A percentile compares a stretch with the other conserved stretches of the same genome.
These are phyloP conservation scores for Meandrusa payeni DNA, from an alignment of 2,888 invertebrate genomes.

Conservation along the genomic window DNA sequence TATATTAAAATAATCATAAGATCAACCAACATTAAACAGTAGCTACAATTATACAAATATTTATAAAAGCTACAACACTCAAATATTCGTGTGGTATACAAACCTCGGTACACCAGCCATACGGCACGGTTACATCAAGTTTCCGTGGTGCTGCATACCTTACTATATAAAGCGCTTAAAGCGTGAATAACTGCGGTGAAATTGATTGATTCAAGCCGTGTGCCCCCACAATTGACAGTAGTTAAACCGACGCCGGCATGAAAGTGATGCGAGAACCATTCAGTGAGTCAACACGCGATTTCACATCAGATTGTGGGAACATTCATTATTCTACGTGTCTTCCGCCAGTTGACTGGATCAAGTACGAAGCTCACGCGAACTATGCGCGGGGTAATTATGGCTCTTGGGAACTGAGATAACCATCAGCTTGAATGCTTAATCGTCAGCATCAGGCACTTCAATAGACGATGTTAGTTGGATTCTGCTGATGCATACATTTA, in stretches of 20 bases:
- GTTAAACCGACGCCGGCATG: slow-evolving; percentile 41
- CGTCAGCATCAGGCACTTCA: slow-evolving; percentile 21
- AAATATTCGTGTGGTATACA: slow-evolving; percentile 7
- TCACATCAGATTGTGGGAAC: slow-evolving; percentile 45
- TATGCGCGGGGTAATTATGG: slow-evolving; percentile 30
- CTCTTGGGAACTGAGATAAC: not conserved
- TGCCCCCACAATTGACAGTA: slow-evolving; percentile 42
- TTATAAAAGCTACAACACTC: not conserved
- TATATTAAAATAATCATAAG: no score
- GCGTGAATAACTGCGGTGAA: slow-evolving; percentile 36
- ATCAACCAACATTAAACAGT: no score
- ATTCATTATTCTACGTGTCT: slow-evolving; percentile 34
- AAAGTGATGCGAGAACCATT: slow-evolving; percentile 44
- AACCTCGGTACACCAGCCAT: slow-evolving; percentile 3
- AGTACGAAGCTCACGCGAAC: slow-evolving; percentile 30
- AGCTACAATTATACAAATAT: not conserved
- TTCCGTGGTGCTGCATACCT: slow-evolving; percentile 21
- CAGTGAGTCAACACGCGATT: slow-evolving; percentile 39
- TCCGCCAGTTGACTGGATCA: slow-evolving; percentile 32
- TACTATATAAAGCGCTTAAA: slow-evolving; percentile 23
- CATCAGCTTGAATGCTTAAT: slow-evolving; percentile 26
- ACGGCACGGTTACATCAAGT: slow-evolving; percentile 9
- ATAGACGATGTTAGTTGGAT: slow-evolving; percentile 12
- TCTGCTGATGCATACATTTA: slow-evolving; percentile 9
- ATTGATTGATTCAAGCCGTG: slow-evolving; percentile 50